Percentiles rank a stretch among this genome's conserved stretches.
Evolutionary conservation across 1,140 invertebrate genomes (phyloP).

Genomic region (Hypothenemus hampei): DNA sequence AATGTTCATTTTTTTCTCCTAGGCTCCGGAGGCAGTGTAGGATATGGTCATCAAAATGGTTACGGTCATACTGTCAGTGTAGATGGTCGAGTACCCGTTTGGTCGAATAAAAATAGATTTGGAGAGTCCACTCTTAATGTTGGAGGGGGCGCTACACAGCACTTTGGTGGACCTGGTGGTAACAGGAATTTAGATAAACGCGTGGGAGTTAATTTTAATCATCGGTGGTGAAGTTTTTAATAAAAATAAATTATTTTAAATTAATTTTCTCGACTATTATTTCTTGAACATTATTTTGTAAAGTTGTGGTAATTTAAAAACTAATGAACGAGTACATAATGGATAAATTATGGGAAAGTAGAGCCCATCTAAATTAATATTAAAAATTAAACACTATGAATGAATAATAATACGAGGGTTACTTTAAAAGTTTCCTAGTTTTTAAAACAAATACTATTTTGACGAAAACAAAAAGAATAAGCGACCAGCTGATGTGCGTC

Average conservation of each 20-base stretch:
- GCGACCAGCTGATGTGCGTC: too few relatives aligned
- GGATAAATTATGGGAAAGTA: too few relatives aligned
- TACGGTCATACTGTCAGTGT: constrained; percentile 8
- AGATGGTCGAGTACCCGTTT: constrained; percentile 19
- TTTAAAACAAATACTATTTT: too few relatives aligned
- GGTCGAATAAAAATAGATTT: constrained; percentile 19
- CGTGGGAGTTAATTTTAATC: constrained; percentile 16
- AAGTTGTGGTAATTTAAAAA: too few relatives aligned
- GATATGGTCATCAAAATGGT: constrained; percentile 21
- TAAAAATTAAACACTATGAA: too few relatives aligned
- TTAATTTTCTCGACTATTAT: too few relatives aligned
- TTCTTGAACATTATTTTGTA: too few relatives aligned
- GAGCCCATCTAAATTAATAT: too few relatives aligned
- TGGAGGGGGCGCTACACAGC: constrained; percentile 6
- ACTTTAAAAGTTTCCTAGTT: too few relatives aligned
- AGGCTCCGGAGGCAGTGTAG: constrained; percentile 17
- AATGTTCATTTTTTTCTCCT: neutral
- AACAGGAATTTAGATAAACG: constrained; percentile 11
- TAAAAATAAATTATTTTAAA: neutral
- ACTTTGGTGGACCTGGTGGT: constrained; percentile 14
- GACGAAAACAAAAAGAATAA: too few relatives aligned
- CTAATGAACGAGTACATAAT: too few relatives aligned
- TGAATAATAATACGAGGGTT: too few relatives aligned
- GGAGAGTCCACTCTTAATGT: constrained; percentile 21
- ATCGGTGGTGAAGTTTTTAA: neutral